Percentiles rank a stretch among this genome's conserved stretches.
These are phyloP conservation scores for Gallirallus australis DNA, from an alignment of 2,797 vertebrate species.

Conservation along the genomic window DNA sequence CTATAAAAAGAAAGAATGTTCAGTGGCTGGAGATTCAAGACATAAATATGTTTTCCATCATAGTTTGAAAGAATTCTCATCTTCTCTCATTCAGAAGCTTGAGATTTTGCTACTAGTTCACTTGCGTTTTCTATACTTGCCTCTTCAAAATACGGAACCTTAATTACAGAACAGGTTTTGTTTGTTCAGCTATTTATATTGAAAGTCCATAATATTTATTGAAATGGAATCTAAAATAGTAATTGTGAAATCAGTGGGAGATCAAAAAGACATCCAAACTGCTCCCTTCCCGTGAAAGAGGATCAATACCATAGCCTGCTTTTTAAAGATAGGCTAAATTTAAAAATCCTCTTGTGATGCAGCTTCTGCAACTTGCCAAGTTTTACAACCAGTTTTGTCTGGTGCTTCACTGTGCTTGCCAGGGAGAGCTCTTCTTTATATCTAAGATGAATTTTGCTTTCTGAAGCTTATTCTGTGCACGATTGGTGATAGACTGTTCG, in stretches of 20 bases:
- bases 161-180: conserved; percentile 9
- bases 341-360: not conserved
- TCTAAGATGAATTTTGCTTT: not conserved
- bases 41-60: not conserved
- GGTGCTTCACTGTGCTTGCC: not conserved
- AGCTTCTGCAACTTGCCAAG: not conserved
- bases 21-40: not conserved
- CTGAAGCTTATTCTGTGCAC: not conserved
- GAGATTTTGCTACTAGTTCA: not conserved
- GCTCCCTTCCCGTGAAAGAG: not conserved
- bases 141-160: not conserved
- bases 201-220: not conserved
- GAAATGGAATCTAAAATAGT: conserved; percentile 49
- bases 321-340: not conserved
- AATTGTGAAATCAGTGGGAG: conserved; percentile 11
- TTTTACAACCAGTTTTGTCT: not conserved
- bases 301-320: not conserved
- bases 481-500: not conserved
- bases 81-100: not conserved
- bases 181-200: conserved; percentile 15
- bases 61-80: not conserved
- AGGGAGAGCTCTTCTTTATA: not conserved
- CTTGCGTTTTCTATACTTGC: not conserved
- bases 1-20: not conserved
- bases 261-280: not conserved